Conservation (phyloP, 2,888 invertebrate species). For the Tethea ocularis region DNA sequence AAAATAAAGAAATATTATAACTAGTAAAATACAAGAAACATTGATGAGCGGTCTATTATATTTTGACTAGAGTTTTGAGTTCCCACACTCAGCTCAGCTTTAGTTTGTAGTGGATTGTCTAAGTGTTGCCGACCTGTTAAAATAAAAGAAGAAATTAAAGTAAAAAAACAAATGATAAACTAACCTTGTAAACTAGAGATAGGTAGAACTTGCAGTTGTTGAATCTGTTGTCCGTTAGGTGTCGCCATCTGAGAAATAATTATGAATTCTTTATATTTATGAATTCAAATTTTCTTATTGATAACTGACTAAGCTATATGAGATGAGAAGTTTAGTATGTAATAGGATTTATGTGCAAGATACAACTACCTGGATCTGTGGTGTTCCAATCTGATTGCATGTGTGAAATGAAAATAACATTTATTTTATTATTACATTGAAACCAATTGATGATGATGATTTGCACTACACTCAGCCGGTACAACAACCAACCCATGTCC, state of each 20-base stretch:
- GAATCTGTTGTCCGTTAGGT: slow-evolving; percentile 85
- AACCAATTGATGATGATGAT: too few relatives aligned
- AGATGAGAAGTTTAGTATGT: not conserved
- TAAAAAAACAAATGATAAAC: not conserved
- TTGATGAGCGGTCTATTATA: too few relatives aligned
- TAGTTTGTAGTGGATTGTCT: too few relatives aligned
- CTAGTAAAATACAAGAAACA: too few relatives aligned
- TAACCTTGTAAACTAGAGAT: slow-evolving; percentile 85
- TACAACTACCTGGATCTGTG: slow-evolving; percentile 79
- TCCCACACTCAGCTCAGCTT: too few relatives aligned
- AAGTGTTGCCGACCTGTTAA: too few relatives aligned
- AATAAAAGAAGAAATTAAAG: too few relatives aligned
- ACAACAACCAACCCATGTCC: too few relatives aligned
- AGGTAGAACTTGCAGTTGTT: slow-evolving; percentile 90
- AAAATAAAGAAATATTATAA: too few relatives aligned
- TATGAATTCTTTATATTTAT: not conserved
- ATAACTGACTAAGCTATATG: not conserved
- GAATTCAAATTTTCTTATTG: not conserved
- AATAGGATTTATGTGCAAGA: slow-evolving; percentile 12
- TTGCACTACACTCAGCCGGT: too few relatives aligned
- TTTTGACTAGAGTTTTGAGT: too few relatives aligned
- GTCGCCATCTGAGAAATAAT: slow-evolving; percentile 83
- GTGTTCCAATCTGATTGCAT: slow-evolving; percentile 75
- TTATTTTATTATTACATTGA: slow-evolving; percentile 3
- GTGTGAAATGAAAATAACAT: slow-evolving; percentile 33